Evolutionary conservation across 1,140 invertebrate genomes (phyloP).

Genomic region (Brevipalpus yothersi): DNA sequence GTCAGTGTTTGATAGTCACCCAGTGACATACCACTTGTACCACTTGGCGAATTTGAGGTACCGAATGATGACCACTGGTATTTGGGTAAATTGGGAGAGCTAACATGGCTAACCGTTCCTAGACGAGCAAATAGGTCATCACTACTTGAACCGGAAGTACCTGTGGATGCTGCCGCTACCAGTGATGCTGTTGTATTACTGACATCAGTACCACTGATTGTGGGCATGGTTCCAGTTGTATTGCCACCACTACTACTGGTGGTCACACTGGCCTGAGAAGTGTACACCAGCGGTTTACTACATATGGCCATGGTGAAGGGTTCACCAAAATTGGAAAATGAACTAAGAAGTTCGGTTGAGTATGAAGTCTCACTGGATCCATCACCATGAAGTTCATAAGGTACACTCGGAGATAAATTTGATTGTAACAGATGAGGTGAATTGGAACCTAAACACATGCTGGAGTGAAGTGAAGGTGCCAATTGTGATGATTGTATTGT

Average conservation of each 20-base stretch:
- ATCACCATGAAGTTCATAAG: neutral
- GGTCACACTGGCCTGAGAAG: neutral
- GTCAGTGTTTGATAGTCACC: constrained; percentile 9
- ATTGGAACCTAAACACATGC: too few relatives aligned
- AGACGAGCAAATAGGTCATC: constrained; percentile 15
- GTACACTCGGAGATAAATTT: neutral
- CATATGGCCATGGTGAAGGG: neutral
- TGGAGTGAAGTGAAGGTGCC: too few relatives aligned
- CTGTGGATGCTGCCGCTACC: constrained; percentile 10
- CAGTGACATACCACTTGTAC: neutral
- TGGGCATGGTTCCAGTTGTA: neutral
- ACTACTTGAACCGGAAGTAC: constrained; percentile 3
- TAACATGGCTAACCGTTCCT: constrained; percentile 21
- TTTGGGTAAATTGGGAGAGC: constrained; percentile 20
- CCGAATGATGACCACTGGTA: constrained; percentile 30
- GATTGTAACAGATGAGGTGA: neutral
- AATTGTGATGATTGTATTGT: too few relatives aligned
- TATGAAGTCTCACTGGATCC: neutral
- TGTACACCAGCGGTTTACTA: neutral
- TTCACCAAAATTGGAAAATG: neutral
- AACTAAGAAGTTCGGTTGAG: neutral
- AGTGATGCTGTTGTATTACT: constrained; percentile 6
- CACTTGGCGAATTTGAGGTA: neutral
- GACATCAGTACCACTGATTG: neutral
- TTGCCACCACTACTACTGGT: neutral